Evolutionary conservation across 2,113 vertebrate genomes (phyloP).

Genomic region (Cheilinus undulatus): DNA sequence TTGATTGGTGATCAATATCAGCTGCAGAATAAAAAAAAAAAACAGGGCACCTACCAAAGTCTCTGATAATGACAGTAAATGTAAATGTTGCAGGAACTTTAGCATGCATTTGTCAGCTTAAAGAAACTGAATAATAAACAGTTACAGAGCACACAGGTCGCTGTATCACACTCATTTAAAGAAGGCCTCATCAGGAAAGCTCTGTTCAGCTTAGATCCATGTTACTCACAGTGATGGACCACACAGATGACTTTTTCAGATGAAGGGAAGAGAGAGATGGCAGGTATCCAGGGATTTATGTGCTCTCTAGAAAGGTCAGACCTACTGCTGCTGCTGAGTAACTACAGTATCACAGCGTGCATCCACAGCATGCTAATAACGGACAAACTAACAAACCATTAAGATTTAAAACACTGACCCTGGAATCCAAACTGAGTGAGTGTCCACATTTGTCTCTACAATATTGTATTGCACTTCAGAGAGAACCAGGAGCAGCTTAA

Average conservation of each 20-base stretch:
- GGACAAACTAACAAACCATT: background rate
- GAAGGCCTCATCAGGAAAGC: background rate
- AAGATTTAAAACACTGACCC: background rate
- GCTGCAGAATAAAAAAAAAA: no score
- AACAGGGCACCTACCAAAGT: background rate
- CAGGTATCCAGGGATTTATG: background rate
- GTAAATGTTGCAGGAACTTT: background rate
- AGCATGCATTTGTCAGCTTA: background rate
- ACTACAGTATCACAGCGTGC: background rate
- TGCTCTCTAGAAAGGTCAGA: background rate
- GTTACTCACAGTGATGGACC: background rate
- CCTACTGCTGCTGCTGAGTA: background rate
- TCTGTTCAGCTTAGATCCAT: background rate
- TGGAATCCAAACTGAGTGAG: no score
- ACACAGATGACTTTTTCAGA: background rate
- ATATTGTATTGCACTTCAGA: no score
- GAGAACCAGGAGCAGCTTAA: no score
- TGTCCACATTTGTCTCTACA: no score
- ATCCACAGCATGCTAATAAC: background rate
- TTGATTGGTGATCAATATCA: no score
- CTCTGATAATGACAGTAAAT: background rate
- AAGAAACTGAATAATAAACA: background rate
- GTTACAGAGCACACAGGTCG: background rate
- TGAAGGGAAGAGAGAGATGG: constrained; percentile 1
- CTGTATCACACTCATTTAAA: background rate